Base-by-base conservation (phyloP, 2,888 invertebrate genomes). In the Macrosiphum euphorbiae region DNA sequence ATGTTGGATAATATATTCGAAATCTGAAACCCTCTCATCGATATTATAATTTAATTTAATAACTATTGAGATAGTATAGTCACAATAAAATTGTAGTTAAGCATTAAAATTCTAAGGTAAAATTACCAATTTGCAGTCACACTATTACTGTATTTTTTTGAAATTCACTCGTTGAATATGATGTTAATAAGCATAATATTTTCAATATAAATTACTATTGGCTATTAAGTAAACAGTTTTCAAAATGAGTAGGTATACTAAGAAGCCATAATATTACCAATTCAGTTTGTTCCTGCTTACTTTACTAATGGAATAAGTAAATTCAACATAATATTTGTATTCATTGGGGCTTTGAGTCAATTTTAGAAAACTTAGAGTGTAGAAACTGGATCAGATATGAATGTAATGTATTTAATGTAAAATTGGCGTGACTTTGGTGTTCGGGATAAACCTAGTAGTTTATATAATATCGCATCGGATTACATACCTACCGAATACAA, bases 11-110 rank as follows among this genome's bases (percentile, higher is more conserved):
- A 89, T 89, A 61, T 47, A 47, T 44, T 47, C 58, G n/a, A 44
- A 61, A 89, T 89, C 61, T 61, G 13, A 44, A 10, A 44, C 24
- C 58, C n/a, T 44, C 16, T 8, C 61, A 89, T 58, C 24, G 61
- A 61, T n/a, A 61, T 61, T 61, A 47, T 90, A 61, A 61, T 61
- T 90, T 90, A 47, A 90, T 90, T 61, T 8, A 24, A 47, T 47
- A 50, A 50, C 47, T 20, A n/a, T 3, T 11, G 5, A 52, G 35
- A 88, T n/a, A 52, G 50, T 35, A 52, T 88, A 20, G 10, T 88
- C 52, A 44, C 50, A 20, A 35, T 52, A 50, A 8, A 52, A 88
- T 88, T 88, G n/a, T 52, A 35, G 35, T 35, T 88, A 20, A 35
- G 24, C 16, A 52, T 26, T 52, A 11, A 52, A 35, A 88, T 11